phyloP scores from a whole-genome alignment of 2,888 invertebrate genomes.

The Amiota communis region DNA sequence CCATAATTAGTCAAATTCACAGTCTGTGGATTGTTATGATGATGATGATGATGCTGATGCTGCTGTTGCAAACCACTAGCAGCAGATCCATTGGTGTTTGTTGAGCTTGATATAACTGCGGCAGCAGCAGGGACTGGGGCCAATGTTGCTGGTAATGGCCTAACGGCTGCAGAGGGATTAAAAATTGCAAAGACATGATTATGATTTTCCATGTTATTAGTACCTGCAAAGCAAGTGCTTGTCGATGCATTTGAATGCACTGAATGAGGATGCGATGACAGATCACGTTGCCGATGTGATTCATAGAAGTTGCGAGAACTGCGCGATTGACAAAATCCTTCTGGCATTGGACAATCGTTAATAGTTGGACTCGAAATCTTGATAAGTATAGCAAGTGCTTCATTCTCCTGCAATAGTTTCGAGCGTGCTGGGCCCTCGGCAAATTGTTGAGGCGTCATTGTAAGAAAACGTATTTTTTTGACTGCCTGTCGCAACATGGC shows the following conservation, averaged over 20 bases:
- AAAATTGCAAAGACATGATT: slow-evolving; percentile 17
- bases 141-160: slow-evolving; percentile 30
- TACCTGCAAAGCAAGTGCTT: slow-evolving; percentile 37
- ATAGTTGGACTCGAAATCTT: slow-evolving; percentile 83
- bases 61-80: slow-evolving; percentile 29
- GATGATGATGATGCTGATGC: not conserved
- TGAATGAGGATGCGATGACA: slow-evolving; percentile 58
- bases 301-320: slow-evolving; percentile 65
- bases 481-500: slow-evolving; percentile 78
- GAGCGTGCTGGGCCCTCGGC: slow-evolving; percentile 87
- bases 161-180: slow-evolving; percentile 45
- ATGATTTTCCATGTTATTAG: slow-evolving; percentile 17
- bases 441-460: slow-evolving; percentile 86
- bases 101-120: slow-evolving; percentile 72
- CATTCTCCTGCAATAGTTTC: slow-evolving; percentile 81
- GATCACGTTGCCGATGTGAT: slow-evolving; percentile 67
- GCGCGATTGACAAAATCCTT: slow-evolving; percentile 79
- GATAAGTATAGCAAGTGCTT: slow-evolving; percentile 87
- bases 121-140: slow-evolving; percentile 61
- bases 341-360: slow-evolving; percentile 82
- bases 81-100: slow-evolving; percentile 70
- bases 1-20: slow-evolving; percentile 31
- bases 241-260: slow-evolving; percentile 38
- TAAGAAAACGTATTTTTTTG: slow-evolving; percentile 85
- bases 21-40: not conserved